Evolutionary conservation across 2,797 vertebrate species (phyloP).

Genomic region (Ctenopoma multispine): DNA sequence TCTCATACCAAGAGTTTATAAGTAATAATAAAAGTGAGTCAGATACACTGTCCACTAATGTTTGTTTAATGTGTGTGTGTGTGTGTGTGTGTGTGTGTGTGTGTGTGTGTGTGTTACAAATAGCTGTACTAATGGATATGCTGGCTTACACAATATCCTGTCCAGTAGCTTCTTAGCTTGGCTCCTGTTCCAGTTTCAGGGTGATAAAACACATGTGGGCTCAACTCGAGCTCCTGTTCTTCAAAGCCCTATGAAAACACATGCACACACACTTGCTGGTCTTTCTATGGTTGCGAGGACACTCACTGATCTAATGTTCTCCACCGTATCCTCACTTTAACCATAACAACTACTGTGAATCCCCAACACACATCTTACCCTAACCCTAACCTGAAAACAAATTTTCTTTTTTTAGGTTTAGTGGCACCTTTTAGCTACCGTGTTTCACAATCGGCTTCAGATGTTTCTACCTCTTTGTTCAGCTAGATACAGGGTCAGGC

Average conservation of each 20-base stretch:
- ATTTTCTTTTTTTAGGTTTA: no score
- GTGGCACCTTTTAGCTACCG: background rate
- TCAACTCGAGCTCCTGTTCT: slow-evolving; percentile 44
- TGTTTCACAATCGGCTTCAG: slow-evolving; percentile 67
- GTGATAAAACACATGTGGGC: slow-evolving; percentile 59
- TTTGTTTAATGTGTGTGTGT: slow-evolving; percentile 25
- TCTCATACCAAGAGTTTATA: slow-evolving; percentile 21
- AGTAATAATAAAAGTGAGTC: background rate
- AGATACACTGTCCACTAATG: background rate
- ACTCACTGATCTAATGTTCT: no score
- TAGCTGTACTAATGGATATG: slow-evolving; percentile 20
- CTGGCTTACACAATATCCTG: slow-evolving; percentile 9
- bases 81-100: background rate
- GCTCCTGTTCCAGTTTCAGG: slow-evolving; percentile 31
- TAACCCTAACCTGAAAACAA: no score
- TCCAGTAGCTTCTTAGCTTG: slow-evolving; percentile 40
- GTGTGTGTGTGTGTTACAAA: slow-evolving; percentile 6
- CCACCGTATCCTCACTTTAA: no score
- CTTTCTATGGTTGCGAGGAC: no score
- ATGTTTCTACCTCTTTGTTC: slow-evolving; percentile 59
- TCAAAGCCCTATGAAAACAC: slow-evolving; percentile 41
- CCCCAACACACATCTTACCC: no score
- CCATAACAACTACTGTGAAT: no score
- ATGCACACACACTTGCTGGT: slow-evolving; percentile 1
- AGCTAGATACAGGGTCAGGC: slow-evolving; percentile 30